phyloP scores from a whole-genome alignment of 2,888 invertebrate genomes.

The Glaucopsyche alexis region DNA sequence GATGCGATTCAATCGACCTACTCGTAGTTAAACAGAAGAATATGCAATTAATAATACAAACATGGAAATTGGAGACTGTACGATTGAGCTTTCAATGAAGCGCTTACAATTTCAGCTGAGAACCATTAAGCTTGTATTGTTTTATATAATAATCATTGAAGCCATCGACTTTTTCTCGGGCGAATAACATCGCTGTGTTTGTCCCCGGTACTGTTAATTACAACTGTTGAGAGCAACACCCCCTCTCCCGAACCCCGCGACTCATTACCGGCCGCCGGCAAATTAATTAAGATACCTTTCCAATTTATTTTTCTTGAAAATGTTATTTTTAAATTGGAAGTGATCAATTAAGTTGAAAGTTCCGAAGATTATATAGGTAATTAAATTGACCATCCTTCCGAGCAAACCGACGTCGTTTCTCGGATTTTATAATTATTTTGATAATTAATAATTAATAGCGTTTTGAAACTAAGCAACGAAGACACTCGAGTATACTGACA shows the following conservation, averaged over 20 bases:
- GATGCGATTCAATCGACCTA: not conserved
- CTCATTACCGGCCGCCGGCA: not conserved
- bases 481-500: not conserved
- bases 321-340: constrained; percentile 18
- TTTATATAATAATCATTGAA: too few species aligned
- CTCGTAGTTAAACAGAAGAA: not conserved
- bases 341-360: not conserved
- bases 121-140: too few species aligned
- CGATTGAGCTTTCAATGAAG: too few species aligned
- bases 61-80: too few species aligned
- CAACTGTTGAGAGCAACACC: not conserved
- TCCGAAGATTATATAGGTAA: constrained; percentile 2
- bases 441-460: not conserved
- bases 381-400: not conserved
- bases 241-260: not conserved
- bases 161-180: too few species aligned
- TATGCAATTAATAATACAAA: not conserved
- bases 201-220: too few species aligned
- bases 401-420: not conserved
- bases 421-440: not conserved
- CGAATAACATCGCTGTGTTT: too few species aligned
- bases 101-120: too few species aligned
- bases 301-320: constrained; percentile 22
- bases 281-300: constrained; percentile 20
- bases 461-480: not conserved